Percentiles rank a stretch among this genome's conserved stretches.
These are phyloP conservation scores for Agonopterix heracliana DNA, from an alignment of 2,888 invertebrate species.

Conservation along the genomic window DNA sequence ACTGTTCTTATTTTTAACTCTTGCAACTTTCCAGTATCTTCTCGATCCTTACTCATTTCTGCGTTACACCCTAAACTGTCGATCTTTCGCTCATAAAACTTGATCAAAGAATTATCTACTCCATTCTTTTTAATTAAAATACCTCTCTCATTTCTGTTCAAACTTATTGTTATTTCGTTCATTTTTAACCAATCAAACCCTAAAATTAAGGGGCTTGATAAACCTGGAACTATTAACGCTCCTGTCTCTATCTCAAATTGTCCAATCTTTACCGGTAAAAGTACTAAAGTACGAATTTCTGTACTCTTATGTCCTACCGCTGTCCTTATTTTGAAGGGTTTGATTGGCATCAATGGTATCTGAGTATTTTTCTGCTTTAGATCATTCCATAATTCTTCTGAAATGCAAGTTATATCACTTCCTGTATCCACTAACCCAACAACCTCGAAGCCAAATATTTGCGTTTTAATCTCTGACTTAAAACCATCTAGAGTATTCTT, in stretches of 20 bases:
- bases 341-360: conserved; percentile 1
- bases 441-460: background rate
- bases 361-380: background rate
- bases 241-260: background rate
- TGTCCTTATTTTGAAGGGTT: background rate
- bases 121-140: background rate
- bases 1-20: background rate
- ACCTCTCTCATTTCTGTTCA: background rate
- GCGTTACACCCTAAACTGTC: no score
- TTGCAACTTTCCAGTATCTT: background rate
- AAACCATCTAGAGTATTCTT: background rate
- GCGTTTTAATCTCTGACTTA: background rate
- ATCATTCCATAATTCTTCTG: background rate
- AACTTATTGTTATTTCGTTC: background rate
- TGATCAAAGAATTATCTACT: no score
- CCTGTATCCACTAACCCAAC: background rate
- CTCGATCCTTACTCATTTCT: no score
- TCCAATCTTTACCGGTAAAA: background rate
- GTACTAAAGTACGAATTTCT: background rate
- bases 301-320: conserved; percentile 5
- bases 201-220: background rate
- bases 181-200: conserved; percentile 4
- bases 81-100: no score
- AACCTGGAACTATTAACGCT: background rate
- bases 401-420: conserved; percentile 4